Conservation (phyloP, 2,888 invertebrate species). For the Drosophila dives region DNA sequence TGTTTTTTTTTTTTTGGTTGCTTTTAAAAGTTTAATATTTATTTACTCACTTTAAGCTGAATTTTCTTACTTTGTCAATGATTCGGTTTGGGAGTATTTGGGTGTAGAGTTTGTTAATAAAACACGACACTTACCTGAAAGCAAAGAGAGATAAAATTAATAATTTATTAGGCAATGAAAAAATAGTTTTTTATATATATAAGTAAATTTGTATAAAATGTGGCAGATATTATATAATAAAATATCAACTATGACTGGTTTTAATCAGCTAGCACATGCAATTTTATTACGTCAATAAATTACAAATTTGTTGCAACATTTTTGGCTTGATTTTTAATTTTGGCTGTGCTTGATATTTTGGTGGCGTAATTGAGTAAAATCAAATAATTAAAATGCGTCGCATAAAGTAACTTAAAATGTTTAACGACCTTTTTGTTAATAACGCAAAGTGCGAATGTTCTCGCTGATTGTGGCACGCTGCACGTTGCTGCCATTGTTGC, state of each 20-base stretch:
- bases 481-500: slow-evolving; percentile 23
- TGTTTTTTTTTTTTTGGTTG: slow-evolving; percentile 14
- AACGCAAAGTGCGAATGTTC: slow-evolving; percentile 74
- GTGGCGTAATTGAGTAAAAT: slow-evolving; percentile 68
- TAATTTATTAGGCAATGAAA: background rate
- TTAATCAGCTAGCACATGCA: slow-evolving; percentile 29
- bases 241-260: background rate
- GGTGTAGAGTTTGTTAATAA: slow-evolving; percentile 1
- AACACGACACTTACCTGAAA: slow-evolving; percentile 62
- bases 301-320: slow-evolving; percentile 1
- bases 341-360: slow-evolving; percentile 45
- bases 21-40: slow-evolving; percentile 32
- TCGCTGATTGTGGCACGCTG: slow-evolving; percentile 38
- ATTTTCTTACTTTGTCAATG: slow-evolving; percentile 58
- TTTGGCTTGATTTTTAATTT: slow-evolving; percentile 33
- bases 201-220: background rate
- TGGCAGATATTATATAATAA: background rate
- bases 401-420: slow-evolving; percentile 75
- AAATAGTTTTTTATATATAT: background rate
- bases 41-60: slow-evolving; percentile 66
- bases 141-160: slow-evolving; percentile 18
- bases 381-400: slow-evolving; percentile 71
- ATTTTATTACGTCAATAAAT: background rate
- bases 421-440: slow-evolving; percentile 77
- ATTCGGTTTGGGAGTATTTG: background rate